Conservation (phyloP, 2,888 invertebrate genomes). For the Adelognathus sp. region DNA sequence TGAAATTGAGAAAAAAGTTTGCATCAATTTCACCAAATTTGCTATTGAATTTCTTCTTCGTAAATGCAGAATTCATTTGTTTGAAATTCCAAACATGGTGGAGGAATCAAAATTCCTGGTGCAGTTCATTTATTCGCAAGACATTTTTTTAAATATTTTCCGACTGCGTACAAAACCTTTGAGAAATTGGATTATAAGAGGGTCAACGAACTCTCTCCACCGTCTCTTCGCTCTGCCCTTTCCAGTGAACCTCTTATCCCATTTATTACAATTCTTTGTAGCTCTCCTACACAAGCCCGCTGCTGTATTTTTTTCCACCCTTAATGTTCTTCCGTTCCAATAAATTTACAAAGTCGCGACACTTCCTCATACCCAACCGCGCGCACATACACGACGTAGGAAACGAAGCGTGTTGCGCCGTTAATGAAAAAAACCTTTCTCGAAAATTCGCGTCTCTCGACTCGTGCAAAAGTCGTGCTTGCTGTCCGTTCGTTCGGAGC, state of each 20-base stretch:
- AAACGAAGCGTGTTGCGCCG: constrained; percentile 49
- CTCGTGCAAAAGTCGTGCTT: constrained; percentile 26
- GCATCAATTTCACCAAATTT: too few species aligned
- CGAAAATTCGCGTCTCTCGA: constrained; percentile 24
- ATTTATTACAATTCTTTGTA: constrained; percentile 33
- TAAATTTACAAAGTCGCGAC: constrained; percentile 59
- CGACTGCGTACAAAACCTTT: too few species aligned
- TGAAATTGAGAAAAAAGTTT: constrained; percentile 1
- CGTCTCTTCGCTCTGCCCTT: not conserved
- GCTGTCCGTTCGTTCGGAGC: constrained; percentile 46
- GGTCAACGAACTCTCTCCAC: constrained; percentile 46
- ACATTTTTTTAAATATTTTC: too few species aligned
- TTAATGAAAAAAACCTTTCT: constrained; percentile 49
- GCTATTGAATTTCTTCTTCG: too few species aligned
- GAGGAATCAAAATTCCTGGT: too few species aligned
- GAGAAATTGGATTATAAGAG: constrained; percentile 19
- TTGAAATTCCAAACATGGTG: too few species aligned
- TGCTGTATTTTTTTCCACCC: constrained; percentile 37
- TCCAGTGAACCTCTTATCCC: constrained; percentile 3
- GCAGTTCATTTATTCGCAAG: too few species aligned
- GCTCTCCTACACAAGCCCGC: constrained; percentile 8
- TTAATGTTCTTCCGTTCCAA: constrained; percentile 60
- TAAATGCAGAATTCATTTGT: too few species aligned
- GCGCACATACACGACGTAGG: constrained; percentile 13
- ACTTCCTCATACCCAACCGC: constrained; percentile 37